Base-by-base conservation (phyloP, 2,888 invertebrate species). In the Chrysolina haemoptera region DNA sequence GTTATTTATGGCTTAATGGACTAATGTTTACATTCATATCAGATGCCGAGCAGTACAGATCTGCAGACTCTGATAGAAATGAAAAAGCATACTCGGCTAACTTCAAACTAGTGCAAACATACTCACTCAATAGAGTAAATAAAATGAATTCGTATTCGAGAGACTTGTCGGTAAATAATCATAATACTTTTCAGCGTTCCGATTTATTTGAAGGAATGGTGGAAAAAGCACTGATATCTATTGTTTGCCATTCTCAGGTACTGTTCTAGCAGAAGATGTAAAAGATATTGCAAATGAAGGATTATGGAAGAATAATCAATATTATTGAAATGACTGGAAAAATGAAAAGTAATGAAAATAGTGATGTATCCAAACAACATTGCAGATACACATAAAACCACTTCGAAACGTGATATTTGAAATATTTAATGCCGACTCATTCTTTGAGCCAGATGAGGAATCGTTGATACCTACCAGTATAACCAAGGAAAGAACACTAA, bases 1-100 rank as follows among this genome's bases (percentile, higher is more conserved):
- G 80, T 77, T 80, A 72, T 74, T 77, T 80, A 71, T 73, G 76
- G 79, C 83, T 82, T 83, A 84, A 84, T 84, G 82, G 82, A 83
- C 78, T 81, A 81, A 78, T 84, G 84, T 85, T 85, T 85, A 82
- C 84, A 82, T 82, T 85, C 83, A 83, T 84, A 84, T 84, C 84
- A 82, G 83, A 82, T 81, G 79, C 81, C 82, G 83, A 81, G 81
- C 79, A 79, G 78, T 78, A 74, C 70, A 71, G 55, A 68, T 71
- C 70, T 70, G 72, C 70, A 75, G 73, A 76, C 79, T 79, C 78
- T 74, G 78, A 79, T 70, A 75, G 78, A 78, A 77, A 74, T 73
- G 71, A 76, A 71, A 76, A 80, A 78, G 77, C 79, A 78, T 79
- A 78, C 75, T 80, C 71, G 77, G 77, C 78, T 76, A 80, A 80